These are phyloP conservation scores for Columba janthina DNA, from an alignment of 2,113 vertebrate genomes.

Conservation along the genomic window DNA sequence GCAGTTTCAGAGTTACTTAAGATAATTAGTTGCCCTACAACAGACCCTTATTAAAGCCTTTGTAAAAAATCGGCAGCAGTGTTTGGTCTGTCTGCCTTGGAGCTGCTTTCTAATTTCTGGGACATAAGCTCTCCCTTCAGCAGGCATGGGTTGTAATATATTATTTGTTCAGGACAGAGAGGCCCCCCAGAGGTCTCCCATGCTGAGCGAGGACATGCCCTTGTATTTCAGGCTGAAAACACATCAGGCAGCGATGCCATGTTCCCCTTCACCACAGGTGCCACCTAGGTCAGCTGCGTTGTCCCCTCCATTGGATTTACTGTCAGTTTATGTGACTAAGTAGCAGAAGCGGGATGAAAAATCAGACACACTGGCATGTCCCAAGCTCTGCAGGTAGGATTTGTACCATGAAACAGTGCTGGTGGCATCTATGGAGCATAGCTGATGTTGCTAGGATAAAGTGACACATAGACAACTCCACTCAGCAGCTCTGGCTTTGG, in stretches of 20 bases:
- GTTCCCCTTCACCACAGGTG: background rate
- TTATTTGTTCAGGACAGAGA: background rate
- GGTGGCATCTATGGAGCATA: background rate
- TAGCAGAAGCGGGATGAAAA: background rate
- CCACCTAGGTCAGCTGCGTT: background rate
- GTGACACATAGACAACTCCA: background rate
- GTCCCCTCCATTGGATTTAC: background rate
- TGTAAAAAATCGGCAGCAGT: background rate
- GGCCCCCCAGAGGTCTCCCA: background rate
- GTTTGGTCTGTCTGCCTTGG: background rate
- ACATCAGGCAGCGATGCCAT: background rate
- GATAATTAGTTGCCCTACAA: background rate
- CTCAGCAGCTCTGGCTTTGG: background rate
- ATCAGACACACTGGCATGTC: background rate
- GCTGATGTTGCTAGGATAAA: background rate
- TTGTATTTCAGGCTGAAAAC: background rate
- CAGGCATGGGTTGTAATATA: background rate
- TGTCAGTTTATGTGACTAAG: background rate
- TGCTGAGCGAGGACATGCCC: background rate
- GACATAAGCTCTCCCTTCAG: background rate
- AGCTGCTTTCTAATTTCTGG: background rate
- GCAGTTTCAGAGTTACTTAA: background rate
- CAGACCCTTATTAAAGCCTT: background rate
- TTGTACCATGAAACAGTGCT: background rate
- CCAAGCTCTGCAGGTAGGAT: background rate